These are phyloP conservation scores for Aquatica leii DNA, from an alignment of 2,888 invertebrate species.

Conservation along the genomic window DNA sequence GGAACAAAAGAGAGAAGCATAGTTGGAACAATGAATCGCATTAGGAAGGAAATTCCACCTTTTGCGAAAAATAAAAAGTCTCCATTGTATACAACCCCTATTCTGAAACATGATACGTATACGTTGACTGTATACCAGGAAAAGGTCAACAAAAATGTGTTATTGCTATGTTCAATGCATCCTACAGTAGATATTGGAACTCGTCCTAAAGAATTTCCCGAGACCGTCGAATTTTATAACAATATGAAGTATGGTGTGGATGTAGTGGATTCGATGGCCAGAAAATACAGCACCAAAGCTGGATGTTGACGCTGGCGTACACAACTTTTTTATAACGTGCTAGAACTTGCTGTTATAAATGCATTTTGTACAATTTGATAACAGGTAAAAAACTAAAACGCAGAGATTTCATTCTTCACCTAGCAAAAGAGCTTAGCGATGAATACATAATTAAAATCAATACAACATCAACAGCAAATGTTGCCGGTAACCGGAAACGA, in stretches of 20 bases:
- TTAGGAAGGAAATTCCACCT: too few relatives aligned
- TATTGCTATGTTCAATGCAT: constrained; percentile 6
- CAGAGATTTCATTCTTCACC: not conserved
- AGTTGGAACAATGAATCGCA: too few relatives aligned
- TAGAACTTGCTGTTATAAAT: constrained; percentile 1
- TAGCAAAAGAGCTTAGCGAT: constrained; percentile 2
- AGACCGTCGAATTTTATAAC: constrained; percentile 10
- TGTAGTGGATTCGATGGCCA: not conserved
- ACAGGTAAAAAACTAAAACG: too few relatives aligned
- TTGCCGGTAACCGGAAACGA: not conserved
- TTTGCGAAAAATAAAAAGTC: too few relatives aligned
- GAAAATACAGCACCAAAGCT: not conserved
- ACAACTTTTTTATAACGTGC: constrained; percentile 2
- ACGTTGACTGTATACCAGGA: constrained; percentile 4
- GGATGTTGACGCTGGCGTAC: not conserved
- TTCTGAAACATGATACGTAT: constrained; percentile 1
- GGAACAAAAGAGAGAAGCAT: too few relatives aligned
- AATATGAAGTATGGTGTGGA: constrained; percentile 4
- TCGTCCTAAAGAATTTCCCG: not conserved
- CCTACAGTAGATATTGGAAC: not conserved
- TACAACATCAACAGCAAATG: not conserved
- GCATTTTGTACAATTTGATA: not conserved
- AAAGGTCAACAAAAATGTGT: constrained; percentile 1
- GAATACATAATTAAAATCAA: not conserved
- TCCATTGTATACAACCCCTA: not conserved